Conservation (phyloP, 2,113 vertebrate genomes). For the Galemys pyrenaicus region DNA sequence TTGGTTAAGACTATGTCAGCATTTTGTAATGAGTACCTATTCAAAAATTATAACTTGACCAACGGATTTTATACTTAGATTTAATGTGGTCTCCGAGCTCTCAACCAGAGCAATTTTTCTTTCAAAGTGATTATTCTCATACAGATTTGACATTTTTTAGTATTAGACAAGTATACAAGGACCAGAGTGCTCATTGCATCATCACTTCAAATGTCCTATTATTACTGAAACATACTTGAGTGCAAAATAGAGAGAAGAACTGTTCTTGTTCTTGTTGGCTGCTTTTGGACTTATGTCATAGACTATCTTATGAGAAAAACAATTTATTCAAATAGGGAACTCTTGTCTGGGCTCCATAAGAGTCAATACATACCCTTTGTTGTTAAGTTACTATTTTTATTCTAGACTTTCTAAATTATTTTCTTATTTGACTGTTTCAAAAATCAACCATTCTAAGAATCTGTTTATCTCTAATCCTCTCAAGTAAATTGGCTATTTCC, state of each 20-base stretch:
- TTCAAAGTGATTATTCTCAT: neutral
- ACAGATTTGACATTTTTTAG: neutral
- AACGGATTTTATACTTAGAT: conserved; percentile 52
- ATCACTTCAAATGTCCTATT: neutral
- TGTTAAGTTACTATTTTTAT: neutral
- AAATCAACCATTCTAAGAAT: neutral
- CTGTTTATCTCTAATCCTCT: neutral
- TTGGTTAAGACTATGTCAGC: neutral
- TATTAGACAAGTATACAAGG: neutral
- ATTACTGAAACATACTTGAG: neutral
- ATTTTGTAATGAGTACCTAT: conserved; percentile 52
- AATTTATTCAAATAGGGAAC: neutral
- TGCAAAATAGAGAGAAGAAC: neutral
- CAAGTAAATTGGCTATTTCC: neutral
- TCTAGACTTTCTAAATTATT: neutral
- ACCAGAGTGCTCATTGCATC: neutral
- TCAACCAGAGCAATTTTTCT: conserved; percentile 19
- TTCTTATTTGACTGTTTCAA: neutral
- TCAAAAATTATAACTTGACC: conserved; percentile 50
- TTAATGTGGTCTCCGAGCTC: conserved; percentile 57
- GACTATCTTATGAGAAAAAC: neutral
- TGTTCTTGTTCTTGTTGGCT: no score
- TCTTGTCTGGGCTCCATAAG: neutral
- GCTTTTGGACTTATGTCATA: neutral
- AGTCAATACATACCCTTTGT: neutral